Base-by-base conservation (phyloP, 2,888 invertebrate species). In the Notodonta dromedarius region DNA sequence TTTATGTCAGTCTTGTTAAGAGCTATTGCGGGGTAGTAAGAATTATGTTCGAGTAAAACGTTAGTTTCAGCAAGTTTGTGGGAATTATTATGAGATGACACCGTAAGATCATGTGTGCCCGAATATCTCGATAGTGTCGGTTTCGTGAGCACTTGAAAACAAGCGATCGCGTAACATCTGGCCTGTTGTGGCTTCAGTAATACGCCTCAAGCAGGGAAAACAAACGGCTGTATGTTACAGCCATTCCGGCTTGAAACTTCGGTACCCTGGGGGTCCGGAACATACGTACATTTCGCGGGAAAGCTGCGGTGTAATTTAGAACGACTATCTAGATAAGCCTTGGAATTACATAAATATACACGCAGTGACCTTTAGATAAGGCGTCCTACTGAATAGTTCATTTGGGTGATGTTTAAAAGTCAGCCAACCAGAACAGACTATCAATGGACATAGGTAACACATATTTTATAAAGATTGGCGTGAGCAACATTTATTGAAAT, bases 1-100 rank as follows among this genome's bases (percentile, higher is more conserved):
- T 78, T 77, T 70, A 77, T 73, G 75, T 73, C 73, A 71, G 69
- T 57, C 56, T 57, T 67, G 66, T 69, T 71, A 70, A 70, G 67
- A 71, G 69, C 54, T 69, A 63, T 42, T 67, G 62, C 62, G 63
- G 60, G 63, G 62, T 58, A 57, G 66, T 71, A 72, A 32, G 65
- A 65, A 69, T 68, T 65, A 73, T 71, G 76, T 76, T 74, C 66
- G 69, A 57, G 60, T 67, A 71, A 60, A 66, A 57, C 65, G 58
- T 54, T 68, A 59, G 62, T 71, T 60, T 46, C 62, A 59, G 60
- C 61, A 69, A 76, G 63, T 74, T 75, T 65, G 65, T 62, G 61
- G 66, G 66, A 52, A 14, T 60, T 62, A 62, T 72, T 69, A 68
- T 68, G 70, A 73, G 62, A 73, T 69, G 48, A 56, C 58, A 57